Evolutionary conservation across 2,113 vertebrate genomes (phyloP).

Genomic region (Brachypteracias leptosomus): DNA sequence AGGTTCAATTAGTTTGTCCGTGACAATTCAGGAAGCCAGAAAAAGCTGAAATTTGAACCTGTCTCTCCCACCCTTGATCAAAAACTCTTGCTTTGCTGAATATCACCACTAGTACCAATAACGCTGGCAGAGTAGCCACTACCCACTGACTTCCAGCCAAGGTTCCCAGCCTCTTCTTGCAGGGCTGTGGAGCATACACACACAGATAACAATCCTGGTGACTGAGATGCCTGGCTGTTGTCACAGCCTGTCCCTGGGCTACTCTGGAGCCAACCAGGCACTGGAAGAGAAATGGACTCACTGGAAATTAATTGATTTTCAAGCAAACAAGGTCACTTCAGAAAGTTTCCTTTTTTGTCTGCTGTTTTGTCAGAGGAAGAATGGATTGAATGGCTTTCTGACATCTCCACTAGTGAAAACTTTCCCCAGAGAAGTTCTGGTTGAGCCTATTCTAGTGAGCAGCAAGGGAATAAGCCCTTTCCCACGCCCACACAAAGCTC

Average conservation of each 20-base stretch:
- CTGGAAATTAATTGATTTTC: not conserved
- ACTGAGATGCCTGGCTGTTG: not conserved
- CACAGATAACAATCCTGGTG: not conserved
- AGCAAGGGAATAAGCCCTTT: not conserved
- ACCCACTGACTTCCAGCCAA: not conserved
- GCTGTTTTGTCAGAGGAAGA: not conserved
- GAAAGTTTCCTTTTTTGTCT: not conserved
- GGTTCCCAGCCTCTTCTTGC: not conserved
- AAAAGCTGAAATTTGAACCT: not conserved
- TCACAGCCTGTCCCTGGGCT: not conserved
- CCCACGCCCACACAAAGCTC: fast-evolving
- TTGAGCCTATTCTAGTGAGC: not conserved
- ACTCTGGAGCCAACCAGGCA: not conserved
- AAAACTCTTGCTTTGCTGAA: not conserved
- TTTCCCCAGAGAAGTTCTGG: not conserved
- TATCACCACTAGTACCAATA: not conserved
- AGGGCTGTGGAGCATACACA: not conserved
- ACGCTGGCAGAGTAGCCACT: not conserved
- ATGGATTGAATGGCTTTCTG: not conserved
- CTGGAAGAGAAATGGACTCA: not conserved
- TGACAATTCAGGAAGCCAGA: not conserved
- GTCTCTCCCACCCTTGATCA: not conserved
- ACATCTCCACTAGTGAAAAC: not conserved
- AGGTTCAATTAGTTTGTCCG: not conserved
- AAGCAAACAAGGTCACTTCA: not conserved